These are phyloP conservation scores for Dysdera silvatica DNA, from an alignment of 1,140 invertebrate genomes.

Conservation along the genomic window DNA sequence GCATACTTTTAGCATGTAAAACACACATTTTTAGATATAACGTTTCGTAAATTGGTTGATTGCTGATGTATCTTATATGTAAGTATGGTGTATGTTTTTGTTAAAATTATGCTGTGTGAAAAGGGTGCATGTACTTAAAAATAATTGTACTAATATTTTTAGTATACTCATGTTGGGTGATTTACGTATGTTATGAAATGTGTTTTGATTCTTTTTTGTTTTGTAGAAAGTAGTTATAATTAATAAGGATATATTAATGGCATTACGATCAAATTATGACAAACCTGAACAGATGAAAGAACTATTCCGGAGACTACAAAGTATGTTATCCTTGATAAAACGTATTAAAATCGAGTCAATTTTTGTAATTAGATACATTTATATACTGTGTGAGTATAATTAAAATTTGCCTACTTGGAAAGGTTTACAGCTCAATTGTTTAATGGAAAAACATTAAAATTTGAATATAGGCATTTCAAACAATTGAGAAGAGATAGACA, in stretches of 20 bases:
- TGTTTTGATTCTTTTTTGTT: slow-evolving; percentile 11
- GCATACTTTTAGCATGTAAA: no score
- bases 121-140: no score
- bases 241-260: slow-evolving; percentile 85
- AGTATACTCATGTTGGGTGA: background rate
- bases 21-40: no score
- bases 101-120: no score
- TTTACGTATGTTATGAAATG: background rate
- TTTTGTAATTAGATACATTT: no score
- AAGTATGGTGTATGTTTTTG: no score
- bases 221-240: slow-evolving; percentile 70
- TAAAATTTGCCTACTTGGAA: background rate
- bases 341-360: background rate
- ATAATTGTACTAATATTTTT: no score
- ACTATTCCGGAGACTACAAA: slow-evolving; percentile 78
- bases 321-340: slow-evolving; percentile 43
- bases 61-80: no score
- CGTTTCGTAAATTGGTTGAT: no score
- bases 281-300: slow-evolving; percentile 98
- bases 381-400: background rate
- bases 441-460: background rate
- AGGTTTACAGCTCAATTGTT: background rate
- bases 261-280: slow-evolving; percentile 90
- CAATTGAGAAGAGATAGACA: no score
- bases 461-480: no score